These are phyloP conservation scores for Circaetus gallicus DNA, from an alignment of 2,113 vertebrate genomes.

Conservation along the genomic window DNA sequence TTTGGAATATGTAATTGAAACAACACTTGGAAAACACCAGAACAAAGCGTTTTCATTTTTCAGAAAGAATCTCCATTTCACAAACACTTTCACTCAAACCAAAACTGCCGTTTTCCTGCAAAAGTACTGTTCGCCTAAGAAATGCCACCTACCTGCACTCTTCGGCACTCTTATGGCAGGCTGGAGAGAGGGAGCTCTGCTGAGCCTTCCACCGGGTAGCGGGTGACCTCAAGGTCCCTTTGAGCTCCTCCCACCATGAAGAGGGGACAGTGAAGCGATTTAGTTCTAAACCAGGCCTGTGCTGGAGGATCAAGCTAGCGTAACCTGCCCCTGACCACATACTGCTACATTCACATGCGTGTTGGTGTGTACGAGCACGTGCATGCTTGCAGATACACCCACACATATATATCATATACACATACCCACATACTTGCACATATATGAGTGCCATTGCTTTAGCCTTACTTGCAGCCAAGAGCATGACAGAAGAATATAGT, in stretches of 20 bases:
- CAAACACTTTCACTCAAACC: background rate
- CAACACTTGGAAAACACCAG: background rate
- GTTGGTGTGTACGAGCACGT: background rate
- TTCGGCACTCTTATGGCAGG: background rate
- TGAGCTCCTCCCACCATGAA: background rate
- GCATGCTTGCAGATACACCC: accelerated
- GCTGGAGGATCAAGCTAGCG: background rate
- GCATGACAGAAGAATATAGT: background rate
- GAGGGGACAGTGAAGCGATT: background rate
- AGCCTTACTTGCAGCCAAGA: background rate
- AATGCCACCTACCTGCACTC: background rate
- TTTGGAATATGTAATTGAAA: background rate
- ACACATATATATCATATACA: accelerated
- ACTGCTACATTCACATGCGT: accelerated
- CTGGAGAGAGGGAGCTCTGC: background rate
- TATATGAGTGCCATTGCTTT: background rate
- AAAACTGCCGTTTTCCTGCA: background rate
- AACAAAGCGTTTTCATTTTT: background rate
- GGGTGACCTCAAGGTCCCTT: background rate
- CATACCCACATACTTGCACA: background rate
- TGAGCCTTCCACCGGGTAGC: accelerated
- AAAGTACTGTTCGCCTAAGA: background rate
- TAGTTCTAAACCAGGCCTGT: background rate
- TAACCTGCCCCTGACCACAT: background rate
- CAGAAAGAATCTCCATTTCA: background rate